Base-by-base conservation (phyloP, 2,113 vertebrate species). In the Menidia beryllina region DNA sequence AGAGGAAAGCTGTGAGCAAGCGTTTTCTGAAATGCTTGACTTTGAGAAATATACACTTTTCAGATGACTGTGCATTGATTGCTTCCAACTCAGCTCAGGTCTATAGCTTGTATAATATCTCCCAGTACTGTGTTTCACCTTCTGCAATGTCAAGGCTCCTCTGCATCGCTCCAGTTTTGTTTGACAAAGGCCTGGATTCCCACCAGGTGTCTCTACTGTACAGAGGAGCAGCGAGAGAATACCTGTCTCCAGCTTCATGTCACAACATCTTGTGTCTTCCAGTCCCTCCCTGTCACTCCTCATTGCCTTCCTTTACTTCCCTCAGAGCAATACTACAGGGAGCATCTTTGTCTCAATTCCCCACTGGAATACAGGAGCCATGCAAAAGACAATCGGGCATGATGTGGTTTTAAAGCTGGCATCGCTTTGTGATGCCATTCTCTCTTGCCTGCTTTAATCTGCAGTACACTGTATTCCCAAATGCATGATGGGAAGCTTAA, bases 281-380 rank as follows among this genome's bases (percentile, higher is more conserved):
- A 77, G 87, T 88, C 72, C 69, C 65, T 76, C 66, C 75, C 84
- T 84, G 88, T 92, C 90, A 86, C 85, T 85, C 63, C 72, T 88
- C 85, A 86, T 88, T 89, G 83, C 83, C 50, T 79, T 60, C 69
- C 70, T 77, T 83, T 77, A 75, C 74, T 45, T 69, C 27, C 62
- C 72, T 79, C 66, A 56, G 72, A 67, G 73, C 58, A 64, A 75
- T 60, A 81, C 91, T 84, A 69, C 79, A 15, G 86, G 89, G 89
- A 89, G 75, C 83, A 76, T 90, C 86, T 90, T 88, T 83, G 83
- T 87, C 88, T 92, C 90, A 88, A 86, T 92, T 91, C 91, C 84
- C 87, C 80, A 77, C 68, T 70, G 86, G 84, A 91, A 90, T 93
- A 91, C 84, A 72, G 86, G 74, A 82, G 88, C 83, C 76, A 84